phyloP scores from a whole-genome alignment of 2,888 invertebrate genomes.

The Ichneumon xanthorius region DNA sequence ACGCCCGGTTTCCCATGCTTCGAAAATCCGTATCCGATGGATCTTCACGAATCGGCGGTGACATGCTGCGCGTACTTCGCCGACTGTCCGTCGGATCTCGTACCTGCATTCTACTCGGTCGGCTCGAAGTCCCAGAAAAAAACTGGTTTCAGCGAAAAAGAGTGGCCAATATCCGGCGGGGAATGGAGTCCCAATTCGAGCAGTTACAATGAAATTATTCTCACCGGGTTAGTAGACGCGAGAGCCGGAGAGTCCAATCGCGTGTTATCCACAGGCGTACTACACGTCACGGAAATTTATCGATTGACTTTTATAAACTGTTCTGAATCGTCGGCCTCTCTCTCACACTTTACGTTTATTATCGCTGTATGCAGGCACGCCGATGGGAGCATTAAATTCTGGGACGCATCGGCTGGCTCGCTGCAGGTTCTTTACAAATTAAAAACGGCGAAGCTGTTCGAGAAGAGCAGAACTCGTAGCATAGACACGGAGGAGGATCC shows the following conservation, averaged over 20 bases:
- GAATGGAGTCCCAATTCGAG: conserved; percentile 98
- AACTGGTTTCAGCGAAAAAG: conserved; percentile 94
- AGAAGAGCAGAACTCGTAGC: conserved; percentile 89
- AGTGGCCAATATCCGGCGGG: conserved; percentile 99
- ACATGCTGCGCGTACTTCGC: conserved; percentile 98
- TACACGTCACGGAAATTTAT: conserved; percentile 11
- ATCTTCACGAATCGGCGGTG: conserved; percentile 99
- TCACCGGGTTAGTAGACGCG: conserved; percentile 93
- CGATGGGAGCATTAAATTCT: conserved; percentile 99
- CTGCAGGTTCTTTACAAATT: conserved; percentile 98
- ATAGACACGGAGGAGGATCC: conserved; percentile 93
- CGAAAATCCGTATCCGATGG: conserved; percentile 99
- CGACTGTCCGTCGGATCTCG: conserved; percentile 98
- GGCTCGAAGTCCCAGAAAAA: conserved; percentile 91
- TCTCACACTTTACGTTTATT: conserved; percentile 16
- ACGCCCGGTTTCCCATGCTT: conserved; percentile 98
- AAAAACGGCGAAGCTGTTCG: conserved; percentile 97
- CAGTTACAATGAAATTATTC: conserved; percentile 98
- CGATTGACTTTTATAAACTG: conserved; percentile 21
- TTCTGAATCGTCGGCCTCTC: neutral
- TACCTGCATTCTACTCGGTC: conserved; percentile 99
- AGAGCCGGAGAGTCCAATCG: neutral
- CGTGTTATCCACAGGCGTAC: neutral
- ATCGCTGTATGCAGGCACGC: conserved; percentile 91
- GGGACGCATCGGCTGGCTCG: conserved; percentile 99